Conservation (phyloP, 2,888 invertebrate species). For the Hesperia comma region DNA sequence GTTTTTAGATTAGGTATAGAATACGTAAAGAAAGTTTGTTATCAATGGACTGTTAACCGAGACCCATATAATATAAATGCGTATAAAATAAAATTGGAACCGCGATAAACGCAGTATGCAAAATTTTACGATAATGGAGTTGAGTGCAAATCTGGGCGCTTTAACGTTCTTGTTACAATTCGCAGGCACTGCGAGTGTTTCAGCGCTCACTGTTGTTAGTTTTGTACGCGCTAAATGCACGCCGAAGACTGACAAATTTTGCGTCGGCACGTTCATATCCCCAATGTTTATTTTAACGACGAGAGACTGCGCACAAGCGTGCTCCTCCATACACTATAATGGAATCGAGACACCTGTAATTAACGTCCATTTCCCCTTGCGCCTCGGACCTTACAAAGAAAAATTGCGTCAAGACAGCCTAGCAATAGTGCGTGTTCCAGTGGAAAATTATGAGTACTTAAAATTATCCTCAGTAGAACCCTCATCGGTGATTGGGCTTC, state of each 20-base stretch:
- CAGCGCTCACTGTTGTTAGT: slow-evolving; percentile 12
- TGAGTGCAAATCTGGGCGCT: neutral
- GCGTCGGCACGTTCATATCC: slow-evolving; percentile 57
- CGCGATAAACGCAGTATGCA: neutral
- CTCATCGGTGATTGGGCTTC: slow-evolving; percentile 48
- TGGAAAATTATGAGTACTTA: slow-evolving; percentile 27
- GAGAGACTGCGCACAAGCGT: slow-evolving; percentile 57
- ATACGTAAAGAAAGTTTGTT: too few relatives aligned
- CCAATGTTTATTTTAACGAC: slow-evolving; percentile 57
- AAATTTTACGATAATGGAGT: slow-evolving; percentile 15
- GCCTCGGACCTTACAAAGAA: neutral
- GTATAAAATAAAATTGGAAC: slow-evolving; percentile 12
- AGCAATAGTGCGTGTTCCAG: slow-evolving; percentile 1
- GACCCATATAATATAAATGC: neutral
- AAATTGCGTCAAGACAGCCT: neutral
- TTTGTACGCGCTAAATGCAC: slow-evolving; percentile 47
- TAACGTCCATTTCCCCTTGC: neutral
- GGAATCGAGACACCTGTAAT: slow-evolving; percentile 8
- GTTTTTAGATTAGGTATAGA: too few relatives aligned
- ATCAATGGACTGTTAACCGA: neutral
- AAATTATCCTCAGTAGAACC: slow-evolving; percentile 53
- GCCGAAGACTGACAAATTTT: slow-evolving; percentile 47
- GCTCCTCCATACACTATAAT: slow-evolving; percentile 46
- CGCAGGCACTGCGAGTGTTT: neutral
- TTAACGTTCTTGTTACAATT: slow-evolving; percentile 17